phyloP scores from a whole-genome alignment of 2,888 invertebrate species.

The Allygus modestus region DNA sequence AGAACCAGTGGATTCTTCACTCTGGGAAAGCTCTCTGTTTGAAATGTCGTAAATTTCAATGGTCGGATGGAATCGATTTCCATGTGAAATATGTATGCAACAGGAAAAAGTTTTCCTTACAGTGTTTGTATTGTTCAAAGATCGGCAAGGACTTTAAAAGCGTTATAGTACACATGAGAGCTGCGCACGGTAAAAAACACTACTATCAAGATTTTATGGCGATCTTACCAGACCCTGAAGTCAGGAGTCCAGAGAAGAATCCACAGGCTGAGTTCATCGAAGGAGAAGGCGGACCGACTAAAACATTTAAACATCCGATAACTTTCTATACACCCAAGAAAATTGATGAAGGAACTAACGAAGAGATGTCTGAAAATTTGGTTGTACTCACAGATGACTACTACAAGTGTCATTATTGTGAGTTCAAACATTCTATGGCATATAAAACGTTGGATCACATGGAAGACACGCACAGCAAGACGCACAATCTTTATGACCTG shows the following conservation, averaged over 20 bases:
- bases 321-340: neutral
- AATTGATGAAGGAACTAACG: neutral
- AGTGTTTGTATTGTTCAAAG: conserved; percentile 22
- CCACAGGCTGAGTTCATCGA: neutral
- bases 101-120: neutral
- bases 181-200: neutral
- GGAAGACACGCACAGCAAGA: conserved; percentile 22
- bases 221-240: neutral
- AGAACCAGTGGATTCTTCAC: conserved; percentile 15
- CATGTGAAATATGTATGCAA: conserved; percentile 16
- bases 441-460: conserved; percentile 21
- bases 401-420: conserved; percentile 18
- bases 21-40: conserved; percentile 15
- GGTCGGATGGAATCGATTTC: neutral
- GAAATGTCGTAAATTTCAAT: neutral
- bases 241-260: neutral
- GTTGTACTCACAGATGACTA: neutral
- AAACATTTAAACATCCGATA: neutral
- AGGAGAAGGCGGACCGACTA: neutral
- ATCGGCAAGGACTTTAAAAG: neutral
- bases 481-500: conserved; percentile 22
- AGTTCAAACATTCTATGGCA: neutral
- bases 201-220: conserved; percentile 29
- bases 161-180: neutral
- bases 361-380: neutral